phyloP scores from a whole-genome alignment of 2,888 invertebrate genomes.

The Drosophila eohydei region DNA sequence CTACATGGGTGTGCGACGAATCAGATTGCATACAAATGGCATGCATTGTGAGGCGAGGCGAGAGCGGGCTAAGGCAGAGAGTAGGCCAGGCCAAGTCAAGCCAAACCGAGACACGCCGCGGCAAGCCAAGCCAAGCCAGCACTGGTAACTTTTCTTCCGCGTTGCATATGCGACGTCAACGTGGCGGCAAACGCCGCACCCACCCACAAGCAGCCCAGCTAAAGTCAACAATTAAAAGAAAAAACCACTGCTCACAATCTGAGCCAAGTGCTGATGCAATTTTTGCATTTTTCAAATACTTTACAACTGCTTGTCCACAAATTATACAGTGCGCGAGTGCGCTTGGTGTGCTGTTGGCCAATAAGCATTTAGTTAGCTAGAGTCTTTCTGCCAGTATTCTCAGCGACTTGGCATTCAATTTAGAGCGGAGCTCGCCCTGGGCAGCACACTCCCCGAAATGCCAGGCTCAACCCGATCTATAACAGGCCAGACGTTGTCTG shows the following conservation, averaged over 20 bases:
- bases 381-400: slow-evolving; percentile 41
- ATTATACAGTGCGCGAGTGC: slow-evolving; percentile 48
- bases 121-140: slow-evolving; percentile 26
- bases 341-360: slow-evolving; percentile 42
- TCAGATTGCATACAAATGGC: slow-evolving; percentile 76
- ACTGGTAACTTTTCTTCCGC: slow-evolving; percentile 72
- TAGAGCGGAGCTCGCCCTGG: slow-evolving; percentile 47
- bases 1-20: slow-evolving; percentile 50
- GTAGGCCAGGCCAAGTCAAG: slow-evolving; percentile 37
- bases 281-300: slow-evolving; percentile 75
- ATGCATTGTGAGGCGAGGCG: slow-evolving; percentile 47
- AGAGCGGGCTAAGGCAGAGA: slow-evolving; percentile 21
- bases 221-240: slow-evolving; percentile 76
- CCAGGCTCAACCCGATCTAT: slow-evolving; percentile 45
- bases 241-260: slow-evolving; percentile 53
- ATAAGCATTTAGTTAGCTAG: slow-evolving; percentile 24
- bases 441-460: slow-evolving; percentile 59
- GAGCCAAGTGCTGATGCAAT: slow-evolving; percentile 70
- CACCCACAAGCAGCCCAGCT: slow-evolving; percentile 67
- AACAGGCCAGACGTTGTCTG: slow-evolving; percentile 31
- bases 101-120: background rate
- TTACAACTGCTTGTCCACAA: slow-evolving; percentile 63
- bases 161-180: slow-evolving; percentile 68
- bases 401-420: slow-evolving; percentile 61
- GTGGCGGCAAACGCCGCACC: slow-evolving; percentile 60